Evolutionary conservation across 2,797 vertebrate species (phyloP).

Genomic region (Malurus splendens): DNA sequence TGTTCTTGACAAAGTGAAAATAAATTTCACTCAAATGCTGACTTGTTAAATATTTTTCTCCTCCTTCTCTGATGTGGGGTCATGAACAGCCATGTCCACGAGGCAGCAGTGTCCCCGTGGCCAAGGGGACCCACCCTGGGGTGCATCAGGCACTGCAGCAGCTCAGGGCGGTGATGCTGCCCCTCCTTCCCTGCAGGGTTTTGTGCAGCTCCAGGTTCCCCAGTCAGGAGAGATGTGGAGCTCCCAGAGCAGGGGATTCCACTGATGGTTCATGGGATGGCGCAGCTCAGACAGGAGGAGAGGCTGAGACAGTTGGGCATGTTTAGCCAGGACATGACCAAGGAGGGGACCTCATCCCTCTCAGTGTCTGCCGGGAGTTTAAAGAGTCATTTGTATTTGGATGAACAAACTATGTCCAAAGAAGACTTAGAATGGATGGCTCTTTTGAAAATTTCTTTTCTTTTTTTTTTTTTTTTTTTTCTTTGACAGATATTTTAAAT

Average conservation of each 20-base stretch:
- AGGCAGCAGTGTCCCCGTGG: background rate
- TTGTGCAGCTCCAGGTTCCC: background rate
- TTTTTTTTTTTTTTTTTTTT: background rate
- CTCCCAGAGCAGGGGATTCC: background rate
- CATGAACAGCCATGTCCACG: background rate
- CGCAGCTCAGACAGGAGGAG: background rate
- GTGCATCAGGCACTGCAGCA: background rate
- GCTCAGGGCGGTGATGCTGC: background rate
- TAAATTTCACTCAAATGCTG: background rate
- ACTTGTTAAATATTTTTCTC: background rate
- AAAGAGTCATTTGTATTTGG: background rate
- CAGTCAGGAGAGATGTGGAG: background rate
- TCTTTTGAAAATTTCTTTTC: background rate
- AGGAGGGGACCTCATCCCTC: background rate
- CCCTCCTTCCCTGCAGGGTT: background rate
- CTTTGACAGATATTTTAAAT: constrained; percentile 11
- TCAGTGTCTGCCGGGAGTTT: background rate
- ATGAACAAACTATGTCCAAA: background rate
- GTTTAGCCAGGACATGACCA: background rate
- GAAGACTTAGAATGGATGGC: background rate
- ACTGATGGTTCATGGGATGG: fast-evolving
- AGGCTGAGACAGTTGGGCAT: background rate
- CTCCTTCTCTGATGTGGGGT: background rate
- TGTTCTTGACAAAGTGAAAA: background rate
- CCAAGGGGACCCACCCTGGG: background rate